Evolutionary conservation across 2,797 vertebrate genomes (phyloP).

Genomic region (Enteromius afrohamiltoni): DNA sequence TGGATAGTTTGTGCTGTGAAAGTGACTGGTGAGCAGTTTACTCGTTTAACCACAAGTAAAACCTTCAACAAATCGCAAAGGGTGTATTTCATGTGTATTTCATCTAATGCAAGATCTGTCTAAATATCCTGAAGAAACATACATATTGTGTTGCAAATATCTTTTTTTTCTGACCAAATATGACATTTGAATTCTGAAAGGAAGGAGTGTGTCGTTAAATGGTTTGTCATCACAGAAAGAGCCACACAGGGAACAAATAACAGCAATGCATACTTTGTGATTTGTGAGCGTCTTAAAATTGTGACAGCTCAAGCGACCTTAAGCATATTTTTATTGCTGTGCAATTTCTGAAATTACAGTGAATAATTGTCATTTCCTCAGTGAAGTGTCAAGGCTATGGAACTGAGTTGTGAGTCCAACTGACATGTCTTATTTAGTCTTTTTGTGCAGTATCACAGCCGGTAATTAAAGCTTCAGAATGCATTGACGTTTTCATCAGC

Average conservation of each 20-base stretch:
- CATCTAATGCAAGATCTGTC: background rate
- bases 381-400: conserved; percentile 41
- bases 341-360: conserved; percentile 38
- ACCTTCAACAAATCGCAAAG: background rate
- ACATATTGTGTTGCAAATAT: background rate
- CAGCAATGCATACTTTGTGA: background rate
- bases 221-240: background rate
- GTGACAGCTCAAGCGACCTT: conserved; percentile 16
- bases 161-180: background rate
- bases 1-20: background rate
- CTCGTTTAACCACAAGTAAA: background rate
- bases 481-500: conserved; percentile 27
- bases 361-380: conserved; percentile 44
- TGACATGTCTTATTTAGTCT: conserved; percentile 23
- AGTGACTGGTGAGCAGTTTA: background rate
- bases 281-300: conserved; percentile 11
- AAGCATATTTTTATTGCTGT: background rate
- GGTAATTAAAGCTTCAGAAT: conserved; percentile 46
- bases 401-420: conserved; percentile 18
- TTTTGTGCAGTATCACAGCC: conserved; percentile 8
- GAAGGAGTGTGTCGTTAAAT: background rate
- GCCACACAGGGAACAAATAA: background rate
- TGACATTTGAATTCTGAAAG: background rate
- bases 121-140: background rate
- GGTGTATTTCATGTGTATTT: background rate